Base-by-base conservation (phyloP, 2,888 invertebrate genomes). In the Ryuthela nishihirai region DNA sequence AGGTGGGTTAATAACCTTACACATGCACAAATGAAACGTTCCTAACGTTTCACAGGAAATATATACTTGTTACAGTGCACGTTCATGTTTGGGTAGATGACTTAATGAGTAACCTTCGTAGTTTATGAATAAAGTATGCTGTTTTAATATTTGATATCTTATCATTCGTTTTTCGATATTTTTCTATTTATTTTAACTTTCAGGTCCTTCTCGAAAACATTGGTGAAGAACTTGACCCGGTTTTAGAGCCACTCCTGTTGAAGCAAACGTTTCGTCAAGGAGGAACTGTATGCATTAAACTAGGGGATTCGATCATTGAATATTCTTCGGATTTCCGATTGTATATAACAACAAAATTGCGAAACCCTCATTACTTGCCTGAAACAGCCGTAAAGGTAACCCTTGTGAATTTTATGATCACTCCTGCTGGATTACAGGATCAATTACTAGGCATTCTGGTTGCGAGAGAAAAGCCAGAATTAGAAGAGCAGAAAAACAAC, bases 241-340 rank as follows among this genome's bases (percentile, higher is more conserved):
- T 91, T 0, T 77, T 95, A 49, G 94, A 94, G 70, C 90, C 94
- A 0, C 78, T 95, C 41, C 79, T 95, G 15, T 80, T 87, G 46
- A 91, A 89, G 70, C 90, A 92, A 73, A 87, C 87, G 0, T 95
- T 93, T 73, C 87, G 85, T 71, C 92, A 94, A 76, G 88, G 91
- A 62, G 65, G 61, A 4, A 65, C 41, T 35, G 15, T 61, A 9
- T 76, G 75, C 68, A 76, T 77, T 39, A 71, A 75, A 55, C 70
- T 77, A 6, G 77, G 77, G n/a, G 77, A 77, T 67, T 72, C 71
- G 52, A 73, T 74, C 46, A 74, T 77, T 34, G 76, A 77, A 67
- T 77, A 76, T 67, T 73, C 74, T 2, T 65, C 69, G 35, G 74
- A 75, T 66, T 77, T 77, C 69, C 73, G 74, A 48, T 74, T 77